Evolutionary conservation across 2,888 invertebrate species (phyloP).

Genomic region (Anoncus sp.): DNA sequence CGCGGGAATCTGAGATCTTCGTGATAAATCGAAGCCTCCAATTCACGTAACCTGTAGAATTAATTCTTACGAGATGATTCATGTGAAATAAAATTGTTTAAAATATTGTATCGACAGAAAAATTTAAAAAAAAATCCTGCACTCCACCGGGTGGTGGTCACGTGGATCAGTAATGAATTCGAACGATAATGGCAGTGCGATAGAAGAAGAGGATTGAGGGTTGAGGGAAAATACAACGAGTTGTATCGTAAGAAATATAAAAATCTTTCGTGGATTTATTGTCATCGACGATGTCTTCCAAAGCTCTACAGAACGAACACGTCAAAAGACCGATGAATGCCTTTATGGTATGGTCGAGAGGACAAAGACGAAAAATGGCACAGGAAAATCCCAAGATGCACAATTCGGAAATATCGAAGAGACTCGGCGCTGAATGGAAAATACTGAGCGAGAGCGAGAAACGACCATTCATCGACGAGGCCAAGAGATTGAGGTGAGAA

Average conservation of each 20-base stretch:
- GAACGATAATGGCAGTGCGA: not conserved
- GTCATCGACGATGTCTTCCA: constrained; percentile 76
- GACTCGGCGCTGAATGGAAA: constrained; percentile 95
- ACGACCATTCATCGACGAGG: constrained; percentile 95
- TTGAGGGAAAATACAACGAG: not conserved
- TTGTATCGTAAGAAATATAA: not conserved
- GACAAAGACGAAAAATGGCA: constrained; percentile 95
- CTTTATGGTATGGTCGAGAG: constrained; percentile 97
- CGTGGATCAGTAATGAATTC: constrained; percentile 2
- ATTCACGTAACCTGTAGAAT: not conserved
- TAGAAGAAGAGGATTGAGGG: not conserved
- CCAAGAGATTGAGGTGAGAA: constrained; percentile 91
- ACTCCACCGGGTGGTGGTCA: too few relatives aligned
- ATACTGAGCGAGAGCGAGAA: constrained; percentile 93
- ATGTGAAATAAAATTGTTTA: too few relatives aligned
- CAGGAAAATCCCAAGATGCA: constrained; percentile 98
- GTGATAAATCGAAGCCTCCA: too few relatives aligned
- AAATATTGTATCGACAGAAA: not conserved
- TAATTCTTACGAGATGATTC: not conserved
- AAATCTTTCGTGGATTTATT: not conserved
- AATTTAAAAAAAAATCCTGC: not conserved
- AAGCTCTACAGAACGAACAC: constrained; percentile 87
- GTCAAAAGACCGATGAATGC: constrained; percentile 98
- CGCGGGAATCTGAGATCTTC: too few relatives aligned
- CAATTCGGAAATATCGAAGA: constrained; percentile 95